Percentiles rank a stretch among this genome's conserved stretches.
These are phyloP conservation scores for Dallia pectoralis DNA, from an alignment of 2,797 vertebrate genomes.

Conservation along the genomic window DNA sequence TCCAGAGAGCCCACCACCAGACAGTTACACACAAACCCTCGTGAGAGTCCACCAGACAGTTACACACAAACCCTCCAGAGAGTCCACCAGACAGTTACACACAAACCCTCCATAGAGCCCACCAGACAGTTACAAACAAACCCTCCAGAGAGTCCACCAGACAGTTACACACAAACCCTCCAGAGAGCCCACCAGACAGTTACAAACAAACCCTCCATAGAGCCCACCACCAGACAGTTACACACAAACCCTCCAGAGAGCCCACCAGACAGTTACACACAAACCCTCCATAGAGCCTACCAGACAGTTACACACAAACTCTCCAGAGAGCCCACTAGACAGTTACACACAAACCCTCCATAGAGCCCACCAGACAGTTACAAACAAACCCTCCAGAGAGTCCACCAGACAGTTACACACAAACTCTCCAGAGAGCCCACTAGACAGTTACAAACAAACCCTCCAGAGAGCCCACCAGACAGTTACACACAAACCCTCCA, in stretches of 20 bases:
- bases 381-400: conserved; percentile 54
- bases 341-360: conserved; percentile 46
- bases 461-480: too few relatives aligned
- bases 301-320: conserved; percentile 53
- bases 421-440: conserved; percentile 57
- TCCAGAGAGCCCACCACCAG: too few relatives aligned
- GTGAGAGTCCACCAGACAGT: conserved; percentile 51
- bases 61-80: conserved; percentile 46
- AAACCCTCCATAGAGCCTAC: conserved; percentile 57
- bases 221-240: too few relatives aligned
- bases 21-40: conserved; percentile 49
- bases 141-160: conserved; percentile 37
- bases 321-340: too few relatives aligned
- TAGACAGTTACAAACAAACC: conserved; percentile 53
- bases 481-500: conserved; percentile 46
- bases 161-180: conserved; percentile 53
- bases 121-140: conserved; percentile 53
- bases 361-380: conserved; percentile 60
- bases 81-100: conserved; percentile 53
- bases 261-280: too few relatives aligned
- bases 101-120: conserved; percentile 27
- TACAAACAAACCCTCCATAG: conserved; percentile 53
- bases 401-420: too few relatives aligned
- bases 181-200: conserved; percentile 60
- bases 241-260: conserved; percentile 52